Conservation (phyloP, 2,888 invertebrate species). For the Idaea straminata region DNA sequence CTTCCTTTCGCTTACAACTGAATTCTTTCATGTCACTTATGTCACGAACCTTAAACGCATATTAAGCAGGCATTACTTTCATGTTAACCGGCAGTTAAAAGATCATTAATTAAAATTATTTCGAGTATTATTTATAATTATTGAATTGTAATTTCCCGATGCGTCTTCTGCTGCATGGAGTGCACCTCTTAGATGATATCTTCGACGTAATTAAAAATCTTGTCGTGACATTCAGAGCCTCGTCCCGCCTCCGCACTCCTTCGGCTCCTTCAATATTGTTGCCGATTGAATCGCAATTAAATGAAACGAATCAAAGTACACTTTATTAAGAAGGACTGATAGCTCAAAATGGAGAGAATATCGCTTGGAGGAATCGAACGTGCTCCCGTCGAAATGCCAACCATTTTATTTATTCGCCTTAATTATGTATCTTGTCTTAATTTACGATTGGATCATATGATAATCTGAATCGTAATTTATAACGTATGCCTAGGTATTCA, state of each 20-base stretch:
- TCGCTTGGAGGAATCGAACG: constrained; percentile 71
- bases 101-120: constrained; percentile 57
- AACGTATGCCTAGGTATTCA: constrained; percentile 75
- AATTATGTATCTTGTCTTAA: constrained; percentile 81
- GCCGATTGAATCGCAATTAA: constrained; percentile 79
- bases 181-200: constrained; percentile 77
- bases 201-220: constrained; percentile 78
- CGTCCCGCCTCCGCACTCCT: constrained; percentile 74
- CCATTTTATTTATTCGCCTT: constrained; percentile 80
- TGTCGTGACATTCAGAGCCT: constrained; percentile 79
- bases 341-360: constrained; percentile 72
- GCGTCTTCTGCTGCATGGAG: constrained; percentile 65
- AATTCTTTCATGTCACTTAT: constrained; percentile 6
- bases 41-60: constrained; percentile 3
- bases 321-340: constrained; percentile 75
- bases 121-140: constrained; percentile 56
- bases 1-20: background rate
- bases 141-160: constrained; percentile 75
- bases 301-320: constrained; percentile 76
- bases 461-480: constrained; percentile 78
- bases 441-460: constrained; percentile 81
- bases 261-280: constrained; percentile 75
- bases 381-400: constrained; percentile 80
- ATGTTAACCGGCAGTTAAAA: constrained; percentile 53
- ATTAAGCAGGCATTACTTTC: constrained; percentile 31